Evolutionary conservation across 2,797 vertebrate species (phyloP).

Genomic region (Tiaroga cobitis): DNA sequence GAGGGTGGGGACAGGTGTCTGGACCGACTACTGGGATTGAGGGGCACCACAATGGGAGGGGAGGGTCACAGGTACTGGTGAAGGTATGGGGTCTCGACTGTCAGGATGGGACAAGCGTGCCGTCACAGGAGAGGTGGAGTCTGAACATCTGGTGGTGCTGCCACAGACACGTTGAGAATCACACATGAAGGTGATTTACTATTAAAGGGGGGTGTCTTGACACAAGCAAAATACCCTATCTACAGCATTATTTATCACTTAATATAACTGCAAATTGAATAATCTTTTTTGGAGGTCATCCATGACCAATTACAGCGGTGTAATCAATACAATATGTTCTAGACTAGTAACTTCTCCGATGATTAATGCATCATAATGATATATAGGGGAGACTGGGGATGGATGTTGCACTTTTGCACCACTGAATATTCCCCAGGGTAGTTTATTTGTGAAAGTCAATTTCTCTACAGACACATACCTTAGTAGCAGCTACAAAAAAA

Average conservation of each 20-base stretch:
- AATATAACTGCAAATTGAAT: slow-evolving; percentile 41
- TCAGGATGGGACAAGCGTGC: slow-evolving; percentile 45
- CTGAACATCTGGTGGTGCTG: slow-evolving; percentile 58
- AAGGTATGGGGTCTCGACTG: slow-evolving; percentile 44
- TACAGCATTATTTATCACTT: slow-evolving; percentile 44
- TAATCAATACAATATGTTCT: slow-evolving; percentile 45
- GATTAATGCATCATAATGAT: slow-evolving; percentile 40
- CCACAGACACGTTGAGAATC: slow-evolving; percentile 16
- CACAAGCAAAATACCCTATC: neutral
- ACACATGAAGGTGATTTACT: slow-evolving; percentile 48
- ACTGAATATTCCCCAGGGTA: neutral
- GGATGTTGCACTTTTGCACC: neutral
- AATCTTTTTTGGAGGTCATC: slow-evolving; percentile 40
- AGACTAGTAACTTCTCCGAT: slow-evolving; percentile 32
- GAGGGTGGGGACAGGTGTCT: slow-evolving; percentile 38
- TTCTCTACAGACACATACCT: neutral
- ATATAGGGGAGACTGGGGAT: neutral
- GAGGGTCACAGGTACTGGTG: slow-evolving; percentile 40
- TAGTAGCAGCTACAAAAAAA: neutral
- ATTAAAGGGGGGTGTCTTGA: neutral
- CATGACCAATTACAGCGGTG: slow-evolving; percentile 35
- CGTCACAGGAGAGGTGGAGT: slow-evolving; percentile 15
- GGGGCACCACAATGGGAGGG: neutral
- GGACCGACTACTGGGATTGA: slow-evolving; percentile 18
- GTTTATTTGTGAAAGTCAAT: slow-evolving; percentile 3